A percentile compares a stretch with the other conserved stretches of the same genome.
Evolutionary conservation across 37 sponge, comb jelly and placozoan genomes (phyloP).

Genomic region (Aplysina aerophoba): DNA sequence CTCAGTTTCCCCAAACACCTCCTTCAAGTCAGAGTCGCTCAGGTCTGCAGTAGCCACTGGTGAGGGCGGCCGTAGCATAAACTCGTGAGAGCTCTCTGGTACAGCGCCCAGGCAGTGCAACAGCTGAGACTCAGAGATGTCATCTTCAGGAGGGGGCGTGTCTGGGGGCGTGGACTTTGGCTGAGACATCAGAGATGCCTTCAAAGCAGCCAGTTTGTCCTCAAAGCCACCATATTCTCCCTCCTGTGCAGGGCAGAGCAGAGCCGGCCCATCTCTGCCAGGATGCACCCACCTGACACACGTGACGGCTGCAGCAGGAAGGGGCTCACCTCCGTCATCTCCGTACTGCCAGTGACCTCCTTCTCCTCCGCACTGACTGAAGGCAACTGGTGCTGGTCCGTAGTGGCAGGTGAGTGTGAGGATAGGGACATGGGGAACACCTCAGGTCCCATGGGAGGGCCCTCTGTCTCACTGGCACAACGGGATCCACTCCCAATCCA

Average conservation of each 20-base stretch:
- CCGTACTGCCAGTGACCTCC: background rate
- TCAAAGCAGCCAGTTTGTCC: conserved; percentile 20
- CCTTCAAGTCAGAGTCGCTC: background rate
- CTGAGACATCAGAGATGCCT: background rate
- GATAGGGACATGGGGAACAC: background rate
- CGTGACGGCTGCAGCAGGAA: background rate
- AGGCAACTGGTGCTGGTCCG: background rate
- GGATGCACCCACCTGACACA: background rate
- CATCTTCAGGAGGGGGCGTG: background rate
- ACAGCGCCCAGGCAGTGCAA: background rate
- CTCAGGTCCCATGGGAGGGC: background rate
- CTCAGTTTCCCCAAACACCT: background rate
- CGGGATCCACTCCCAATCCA: background rate
- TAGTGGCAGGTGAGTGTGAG: too few relatives aligned
- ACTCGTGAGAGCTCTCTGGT: background rate
- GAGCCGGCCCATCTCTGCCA: background rate
- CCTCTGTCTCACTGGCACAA: background rate
- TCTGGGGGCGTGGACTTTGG: background rate
- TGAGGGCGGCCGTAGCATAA: background rate
- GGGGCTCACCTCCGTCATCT: background rate
- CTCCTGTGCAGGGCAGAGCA: background rate
- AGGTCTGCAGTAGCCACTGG: conserved; percentile 17
- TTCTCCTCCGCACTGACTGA: background rate
- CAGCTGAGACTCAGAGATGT: background rate
- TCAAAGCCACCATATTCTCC: background rate